Base-by-base conservation (phyloP, 2,888 invertebrate genomes). In the Harmothoe impar region DNA sequence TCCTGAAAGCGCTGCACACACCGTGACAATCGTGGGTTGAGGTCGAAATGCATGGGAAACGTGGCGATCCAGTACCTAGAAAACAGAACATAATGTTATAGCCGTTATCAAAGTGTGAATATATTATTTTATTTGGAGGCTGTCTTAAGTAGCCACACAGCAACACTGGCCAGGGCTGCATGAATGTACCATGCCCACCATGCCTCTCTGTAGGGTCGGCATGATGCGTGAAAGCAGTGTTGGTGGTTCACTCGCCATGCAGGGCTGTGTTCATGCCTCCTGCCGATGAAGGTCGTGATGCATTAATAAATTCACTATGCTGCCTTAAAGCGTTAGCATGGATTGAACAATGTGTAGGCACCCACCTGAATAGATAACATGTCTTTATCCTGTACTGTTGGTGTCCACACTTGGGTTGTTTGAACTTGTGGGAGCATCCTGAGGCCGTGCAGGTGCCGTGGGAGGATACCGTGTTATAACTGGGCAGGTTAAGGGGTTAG, bases 11-110 rank as follows among this genome's bases (percentile, higher is more conserved):
- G 94, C 91, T 95, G 94, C 31, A 96, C 94, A 56, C 95, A 94
- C 84, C 94, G 93, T 89, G 96, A 94, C 88, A 97, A 95, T 90
- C 95, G 94, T 29, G 95, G 93, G 93, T 96, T 96, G 91, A 96
- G 95, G 93, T 96, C 96, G 95, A 97, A 97, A 93, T 97, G 96
- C 93, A 96, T 95, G 0, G 97, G 97, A 93, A 96, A 97, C 89
- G 95, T 95, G 68, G 94, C 94, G 89, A 97, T 96, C 97, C 97
- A 97, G 93, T 96, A 96, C 93, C 96, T 96, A n/a, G 93, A 92
- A 94, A 90, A 89, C 89, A 54, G 89, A 31, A 91, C n/a, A n/a
- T n/a, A n/a, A n/a, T n/a, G n/a, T n/a, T n/a, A n/a, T n/a, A n/a
- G n/a, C n/a, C n/a, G n/a, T n/a, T n/a, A n/a, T 56, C 0, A 88